Base-by-base conservation (phyloP, 1,140 invertebrate genomes). In the Thaumatotibia leucotreta region DNA sequence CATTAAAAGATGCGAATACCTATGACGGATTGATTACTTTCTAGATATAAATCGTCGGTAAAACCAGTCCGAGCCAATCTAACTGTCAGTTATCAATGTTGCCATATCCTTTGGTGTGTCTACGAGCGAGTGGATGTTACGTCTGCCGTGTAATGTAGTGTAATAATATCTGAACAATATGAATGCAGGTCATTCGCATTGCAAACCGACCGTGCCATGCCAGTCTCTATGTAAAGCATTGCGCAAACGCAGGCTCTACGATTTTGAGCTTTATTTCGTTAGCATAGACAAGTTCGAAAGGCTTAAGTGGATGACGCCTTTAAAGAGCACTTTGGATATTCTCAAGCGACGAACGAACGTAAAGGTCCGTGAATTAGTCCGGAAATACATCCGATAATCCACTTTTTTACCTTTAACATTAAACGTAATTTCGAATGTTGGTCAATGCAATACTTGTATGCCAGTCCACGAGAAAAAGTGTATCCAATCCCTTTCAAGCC, bases 381-480 rank as follows among this genome's bases (percentile, higher is more conserved):
- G 50, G 50, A 52, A 52, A 14, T 52, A n/a, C 50, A 52, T 52
- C 50, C 4, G 11, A 52, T 52, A 23, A 52, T 27, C 0, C 20
- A 45, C 39, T 45, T 45, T 45, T 45, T 17, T 8, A 54, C 22
- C 23, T 54, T 54, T 24, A 27, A 54, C 22, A 54, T 24, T 54
- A 54, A 24, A 54, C 50, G 50, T 11, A 27, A 14, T 14, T 58
- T 58, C 10, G 11, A 27, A 27, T 31, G 52, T 10, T 52, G 10
- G 9, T 5, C 2, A 8, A 45, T 14, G 39, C 39, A 11, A 1
- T 20, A 45, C 39, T 45, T 52, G 23, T 27, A 29, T 58, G n/a
- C 29, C 17, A n/a, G 61, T 39, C 10, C 14, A 33, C 61, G 61
- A 63, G 61, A 63, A 63, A 35, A 63, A 63, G 61, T 63, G 61